These are phyloP conservation scores for Cerastis leucographa DNA, from an alignment of 2,888 invertebrate species.

Conservation along the genomic window DNA sequence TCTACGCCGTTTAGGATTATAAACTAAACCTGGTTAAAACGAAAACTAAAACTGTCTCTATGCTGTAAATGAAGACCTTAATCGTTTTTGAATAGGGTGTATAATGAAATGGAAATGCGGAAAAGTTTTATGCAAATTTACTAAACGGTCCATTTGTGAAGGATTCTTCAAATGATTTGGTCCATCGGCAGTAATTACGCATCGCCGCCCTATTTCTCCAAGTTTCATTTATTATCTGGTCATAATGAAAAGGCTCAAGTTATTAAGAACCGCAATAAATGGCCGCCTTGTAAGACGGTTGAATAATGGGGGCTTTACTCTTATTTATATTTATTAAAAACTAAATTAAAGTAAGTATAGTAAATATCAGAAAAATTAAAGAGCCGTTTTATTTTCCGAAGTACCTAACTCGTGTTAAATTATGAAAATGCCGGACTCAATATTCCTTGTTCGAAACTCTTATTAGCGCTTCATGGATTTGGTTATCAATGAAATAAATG, in stretches of 20 bases:
- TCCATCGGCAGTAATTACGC: slow-evolving; percentile 57
- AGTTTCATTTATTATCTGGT: slow-evolving; percentile 52
- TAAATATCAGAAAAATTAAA: too few species aligned
- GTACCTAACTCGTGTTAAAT: neutral
- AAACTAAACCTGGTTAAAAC: too few species aligned
- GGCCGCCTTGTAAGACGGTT: slow-evolving; percentile 3
- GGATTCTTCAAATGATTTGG: slow-evolving; percentile 55
- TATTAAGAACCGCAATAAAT: slow-evolving; percentile 53
- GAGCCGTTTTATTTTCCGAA: neutral
- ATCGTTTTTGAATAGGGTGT: slow-evolving; percentile 17
- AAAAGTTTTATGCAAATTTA: slow-evolving; percentile 41
- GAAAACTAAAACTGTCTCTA: neutral
- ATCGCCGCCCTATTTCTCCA: slow-evolving; percentile 43
- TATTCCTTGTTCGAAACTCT: slow-evolving; percentile 4
- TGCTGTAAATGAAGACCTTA: neutral
- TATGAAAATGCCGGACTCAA: neutral
- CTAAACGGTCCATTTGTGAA: slow-evolving; percentile 52
- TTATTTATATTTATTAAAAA: slow-evolving; percentile 14
- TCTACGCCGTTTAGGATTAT: too few species aligned
- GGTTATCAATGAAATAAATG: neutral
- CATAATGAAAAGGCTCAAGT: slow-evolving; percentile 52
- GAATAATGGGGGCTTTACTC: slow-evolving; percentile 11
- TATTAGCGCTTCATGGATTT: neutral
- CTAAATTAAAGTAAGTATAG: neutral
- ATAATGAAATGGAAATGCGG: neutral